Conservation (phyloP, 1,140 invertebrate genomes). For the Camponotus floridanus region DNA sequence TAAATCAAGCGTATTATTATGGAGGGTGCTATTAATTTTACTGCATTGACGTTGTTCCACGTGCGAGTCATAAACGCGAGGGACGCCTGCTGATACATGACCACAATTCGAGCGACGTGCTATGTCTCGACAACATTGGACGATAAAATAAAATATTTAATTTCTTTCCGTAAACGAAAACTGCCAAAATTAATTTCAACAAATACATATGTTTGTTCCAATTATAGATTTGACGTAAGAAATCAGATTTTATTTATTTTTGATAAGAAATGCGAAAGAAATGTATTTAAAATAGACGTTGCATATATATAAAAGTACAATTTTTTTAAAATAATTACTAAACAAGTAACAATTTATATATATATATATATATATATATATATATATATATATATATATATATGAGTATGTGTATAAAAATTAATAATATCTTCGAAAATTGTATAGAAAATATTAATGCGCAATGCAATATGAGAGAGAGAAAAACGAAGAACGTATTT, state of each 20-base stretch:
- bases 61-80: constrained; percentile 41
- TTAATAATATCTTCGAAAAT: background rate
- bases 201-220: background rate
- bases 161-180: background rate
- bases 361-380: background rate
- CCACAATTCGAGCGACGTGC: background rate
- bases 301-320: background rate
- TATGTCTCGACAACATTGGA: background rate
- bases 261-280: background rate
- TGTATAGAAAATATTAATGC: background rate
- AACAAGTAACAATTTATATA: too few relatives aligned
- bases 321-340: background rate
- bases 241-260: background rate
- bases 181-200: background rate
- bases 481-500: background rate
- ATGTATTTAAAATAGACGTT: background rate
- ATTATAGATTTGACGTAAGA: background rate
- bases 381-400: background rate
- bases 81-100: constrained; percentile 23
- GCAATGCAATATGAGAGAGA: background rate
- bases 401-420: background rate
- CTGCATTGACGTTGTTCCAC: constrained; percentile 45
- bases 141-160: constrained; percentile 23
- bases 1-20: constrained; percentile 56
- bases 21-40: constrained; percentile 43